Base-by-base conservation (phyloP, 2,888 invertebrate genomes). In the Caenorhabditis panamensis region DNA sequence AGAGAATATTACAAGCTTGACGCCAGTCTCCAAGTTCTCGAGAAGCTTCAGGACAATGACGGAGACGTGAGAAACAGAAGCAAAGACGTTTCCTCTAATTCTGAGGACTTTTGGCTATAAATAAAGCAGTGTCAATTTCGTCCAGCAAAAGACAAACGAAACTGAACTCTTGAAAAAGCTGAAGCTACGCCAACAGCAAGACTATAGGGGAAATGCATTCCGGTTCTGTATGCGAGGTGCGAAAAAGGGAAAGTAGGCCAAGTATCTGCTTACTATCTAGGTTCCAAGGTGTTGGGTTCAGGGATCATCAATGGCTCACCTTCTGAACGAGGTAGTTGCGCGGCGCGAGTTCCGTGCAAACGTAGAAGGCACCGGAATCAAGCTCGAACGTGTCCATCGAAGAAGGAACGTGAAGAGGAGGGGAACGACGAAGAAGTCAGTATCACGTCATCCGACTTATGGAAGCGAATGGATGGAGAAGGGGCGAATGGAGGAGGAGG, bases 251-350 rank as follows among this genome's bases (percentile, higher is more conserved):
- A 62, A 68, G 68, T 68, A 44, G 67, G 58, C 61, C 56, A 76
- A 76, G 62, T 61, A 68, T 58, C 26, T 66, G 64, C 47, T n/a
- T 49, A 73, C 51, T 73, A 56, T 72, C 47, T 22, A 36, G 11
- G 37, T 47, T 6, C 3, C 31, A 58, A n/a, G n/a, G n/a, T 31
- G 31, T 31, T 31, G 31, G 5, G 31, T 31, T n/a, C n/a, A n/a
- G n/a, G n/a, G n/a, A n/a, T n/a, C n/a, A n/a, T n/a, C n/a, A n/a
- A n/a, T n/a, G n/a, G n/a, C 82, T 56, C 91, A 94, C 94, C 93
- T 94, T 94, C 89, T 94, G 94, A 69, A 94, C 93, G 88, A 94
- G 93, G 91, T 93, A 94, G 91, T 94, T 94, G 78, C 94, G 92
- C 31, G 94, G 93, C 88, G 93, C 93, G 90, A 93, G 93, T 61